phyloP scores from a whole-genome alignment of 1,140 invertebrate species.

The Lanistes nyassanus region DNA sequence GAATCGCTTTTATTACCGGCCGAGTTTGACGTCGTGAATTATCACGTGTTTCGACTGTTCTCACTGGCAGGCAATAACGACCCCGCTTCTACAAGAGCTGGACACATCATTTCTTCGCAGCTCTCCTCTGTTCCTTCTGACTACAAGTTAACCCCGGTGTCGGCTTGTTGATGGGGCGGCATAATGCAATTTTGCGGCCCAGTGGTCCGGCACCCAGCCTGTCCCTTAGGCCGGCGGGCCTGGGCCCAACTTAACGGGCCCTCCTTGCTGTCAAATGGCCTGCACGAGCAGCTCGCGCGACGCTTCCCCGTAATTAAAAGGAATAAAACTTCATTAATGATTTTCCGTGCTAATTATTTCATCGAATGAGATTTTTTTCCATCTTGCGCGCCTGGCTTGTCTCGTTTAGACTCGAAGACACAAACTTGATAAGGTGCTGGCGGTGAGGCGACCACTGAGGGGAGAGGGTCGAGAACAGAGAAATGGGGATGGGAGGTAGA shows the following conservation, averaged over 20 bases:
- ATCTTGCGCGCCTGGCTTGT: conserved; percentile 6
- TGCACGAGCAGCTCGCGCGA: conserved; percentile 14
- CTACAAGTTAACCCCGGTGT: conserved; percentile 18
- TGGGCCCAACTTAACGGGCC: background rate
- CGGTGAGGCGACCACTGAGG: background rate
- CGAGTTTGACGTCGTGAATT: background rate
- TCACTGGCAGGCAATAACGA: background rate
- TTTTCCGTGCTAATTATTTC: conserved; percentile 39
- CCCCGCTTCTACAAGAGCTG: background rate
- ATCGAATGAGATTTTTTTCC: conserved; percentile 24
- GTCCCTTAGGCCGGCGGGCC: conserved; percentile 1
- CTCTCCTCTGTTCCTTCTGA: background rate
- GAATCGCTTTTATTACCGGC: background rate
- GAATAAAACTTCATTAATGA: conserved; percentile 36
- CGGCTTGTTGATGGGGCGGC: conserved; percentile 28
- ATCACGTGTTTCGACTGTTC: background rate
- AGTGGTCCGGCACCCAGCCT: conserved; percentile 20
- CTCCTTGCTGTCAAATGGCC: conserved; percentile 18
- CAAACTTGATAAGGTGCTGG: background rate
- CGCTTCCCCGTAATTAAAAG: conserved; percentile 33
- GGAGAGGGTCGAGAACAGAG: conserved; percentile 3
- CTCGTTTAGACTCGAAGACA: conserved; percentile 1
- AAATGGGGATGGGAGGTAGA: background rate
- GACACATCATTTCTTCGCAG: background rate
- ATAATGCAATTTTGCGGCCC: conserved; percentile 39